Conservation (phyloP, 2,888 invertebrate species). For the Zhuqinia jingwanae region DNA sequence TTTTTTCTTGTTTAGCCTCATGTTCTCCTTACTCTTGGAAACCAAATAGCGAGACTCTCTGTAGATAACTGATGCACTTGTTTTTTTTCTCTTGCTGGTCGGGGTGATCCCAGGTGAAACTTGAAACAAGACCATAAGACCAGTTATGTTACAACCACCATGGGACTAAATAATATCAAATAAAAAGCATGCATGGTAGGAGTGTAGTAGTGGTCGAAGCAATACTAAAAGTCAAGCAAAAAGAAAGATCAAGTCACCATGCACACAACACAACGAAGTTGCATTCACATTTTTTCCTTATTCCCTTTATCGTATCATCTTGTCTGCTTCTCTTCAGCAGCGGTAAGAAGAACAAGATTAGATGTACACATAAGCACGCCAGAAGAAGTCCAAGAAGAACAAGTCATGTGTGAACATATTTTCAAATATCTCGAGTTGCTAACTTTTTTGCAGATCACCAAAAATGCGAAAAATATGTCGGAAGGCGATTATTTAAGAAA, state of each 20-base stretch:
- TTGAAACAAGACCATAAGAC: slow-evolving; percentile 39
- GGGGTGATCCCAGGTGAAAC: slow-evolving; percentile 32
- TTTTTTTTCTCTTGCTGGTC: neutral
- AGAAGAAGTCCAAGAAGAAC: neutral
- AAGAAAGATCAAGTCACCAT: slow-evolving; percentile 32
- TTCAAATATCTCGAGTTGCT: too few species aligned
- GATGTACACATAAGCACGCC: neutral
- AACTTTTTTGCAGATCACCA: too few species aligned
- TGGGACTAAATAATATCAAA: slow-evolving; percentile 46
- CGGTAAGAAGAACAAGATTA: neutral
- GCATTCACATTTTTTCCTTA: neutral
- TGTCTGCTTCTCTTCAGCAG: neutral
- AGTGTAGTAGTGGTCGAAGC: neutral
- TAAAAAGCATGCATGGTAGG: slow-evolving; percentile 9
- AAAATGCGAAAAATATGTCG: too few species aligned
- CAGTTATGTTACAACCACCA: slow-evolving; percentile 10
- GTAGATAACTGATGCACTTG: neutral
- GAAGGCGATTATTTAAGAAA: too few species aligned
- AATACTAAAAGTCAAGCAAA: neutral
- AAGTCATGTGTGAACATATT: too few species aligned
- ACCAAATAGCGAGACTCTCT: slow-evolving; percentile 6
- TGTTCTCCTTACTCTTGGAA: neutral
- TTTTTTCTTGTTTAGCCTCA: neutral
- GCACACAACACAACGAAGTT: neutral
- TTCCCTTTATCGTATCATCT: neutral